Evolutionary conservation across 2,888 invertebrate genomes (phyloP), one percentile per base, ranked within the genome.

Genomic region (Melanargia galathea): DNA sequence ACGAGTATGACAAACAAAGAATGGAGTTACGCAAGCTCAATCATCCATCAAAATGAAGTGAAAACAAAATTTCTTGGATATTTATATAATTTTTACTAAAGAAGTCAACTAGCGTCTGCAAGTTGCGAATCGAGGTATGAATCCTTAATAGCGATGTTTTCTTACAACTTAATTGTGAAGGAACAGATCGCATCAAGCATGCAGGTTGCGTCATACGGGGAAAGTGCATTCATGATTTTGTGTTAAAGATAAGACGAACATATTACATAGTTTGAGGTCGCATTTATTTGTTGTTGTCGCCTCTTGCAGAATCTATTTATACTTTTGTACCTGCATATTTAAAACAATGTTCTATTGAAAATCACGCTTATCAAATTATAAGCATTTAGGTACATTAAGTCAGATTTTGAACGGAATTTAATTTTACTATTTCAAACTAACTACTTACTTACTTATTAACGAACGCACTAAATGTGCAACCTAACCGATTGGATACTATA

Each of bases 211-310:
- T 87, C 83, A 87, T 71, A 38, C 64, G 69, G 76, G 82, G 89
- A 90, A 90, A 90, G 90, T 79, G 81, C 82, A 83, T 83, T 80
- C 77, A 81, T 81, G 77, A 77, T 75, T 75, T 79, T 76, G 78
- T 80, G 77, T 77, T 63, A 48, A 24, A 58, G 58, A 58, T 48
- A 33, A 35, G 24, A n/a, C 18, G 43, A 22, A 35, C 24, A 16
- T 48, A 22, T 35, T 18, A 38, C 20, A 20, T 52, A 35, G 52
- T 20, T n/a, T 35, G 35, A 52, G 11, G 20, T 52, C 2, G 33
- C 22, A 20, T 18, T 20, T 35, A 13, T 52, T 35, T 33, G 16
- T 49, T 26, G 51, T 13, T 2, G 18, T 46, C 13, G 11, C 13
- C 4, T 26, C 49, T 16, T 46, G 20, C 11, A 43, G 18, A 13